Evolutionary conservation across 2,888 invertebrate species (phyloP).

Genomic region (Lochmaea crataegi): DNA sequence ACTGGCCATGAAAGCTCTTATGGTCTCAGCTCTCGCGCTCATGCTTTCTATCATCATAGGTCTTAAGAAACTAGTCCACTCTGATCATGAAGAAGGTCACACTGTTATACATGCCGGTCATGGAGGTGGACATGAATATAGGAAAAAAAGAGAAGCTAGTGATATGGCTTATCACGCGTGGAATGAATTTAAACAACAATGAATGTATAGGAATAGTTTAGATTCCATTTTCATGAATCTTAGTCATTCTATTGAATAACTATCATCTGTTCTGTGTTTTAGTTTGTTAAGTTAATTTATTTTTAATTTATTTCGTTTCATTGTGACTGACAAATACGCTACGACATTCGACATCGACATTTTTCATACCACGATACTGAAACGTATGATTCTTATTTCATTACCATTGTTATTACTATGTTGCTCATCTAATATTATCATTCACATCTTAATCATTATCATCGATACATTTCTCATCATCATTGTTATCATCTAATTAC

Average conservation of each 20-base stretch:
- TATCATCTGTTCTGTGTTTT: too few species aligned
- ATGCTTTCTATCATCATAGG: slow-evolving; percentile 82
- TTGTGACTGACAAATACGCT: too few species aligned
- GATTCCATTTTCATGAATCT: background rate
- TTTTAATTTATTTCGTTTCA: too few species aligned
- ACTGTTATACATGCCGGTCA: slow-evolving; percentile 67
- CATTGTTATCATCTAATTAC: too few species aligned
- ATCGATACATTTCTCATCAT: too few species aligned
- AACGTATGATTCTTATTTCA: too few species aligned
- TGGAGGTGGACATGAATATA: slow-evolving; percentile 69
- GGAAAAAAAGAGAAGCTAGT: slow-evolving; percentile 61
- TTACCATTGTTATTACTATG: too few species aligned
- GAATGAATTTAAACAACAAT: slow-evolving; percentile 60
- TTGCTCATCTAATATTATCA: too few species aligned
- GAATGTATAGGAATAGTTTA: slow-evolving; percentile 25
- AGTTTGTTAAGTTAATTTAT: too few species aligned
- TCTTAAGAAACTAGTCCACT: slow-evolving; percentile 75
- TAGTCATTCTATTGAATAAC: background rate
- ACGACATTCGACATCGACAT: too few species aligned
- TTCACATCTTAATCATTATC: too few species aligned
- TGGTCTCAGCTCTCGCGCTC: slow-evolving; percentile 76
- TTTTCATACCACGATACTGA: too few species aligned
- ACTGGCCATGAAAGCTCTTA: slow-evolving; percentile 77
- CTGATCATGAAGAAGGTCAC: slow-evolving; percentile 66
- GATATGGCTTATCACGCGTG: slow-evolving; percentile 65